These are phyloP conservation scores for Andrena dorsata DNA, from an alignment of 2,888 invertebrate genomes.

Conservation along the genomic window DNA sequence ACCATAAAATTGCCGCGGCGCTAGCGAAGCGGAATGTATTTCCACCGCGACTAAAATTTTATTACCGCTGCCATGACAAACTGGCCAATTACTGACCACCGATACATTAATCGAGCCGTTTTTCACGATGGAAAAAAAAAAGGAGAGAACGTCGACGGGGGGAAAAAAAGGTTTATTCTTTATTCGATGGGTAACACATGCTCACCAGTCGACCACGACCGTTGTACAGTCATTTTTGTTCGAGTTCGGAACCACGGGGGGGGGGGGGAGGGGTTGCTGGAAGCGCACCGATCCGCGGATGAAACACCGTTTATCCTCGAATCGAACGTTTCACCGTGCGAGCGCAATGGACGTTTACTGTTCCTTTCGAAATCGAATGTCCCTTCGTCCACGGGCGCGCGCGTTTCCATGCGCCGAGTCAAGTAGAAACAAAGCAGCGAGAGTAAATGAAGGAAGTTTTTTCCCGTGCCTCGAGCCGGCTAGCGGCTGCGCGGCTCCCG, in stretches of 20 bases:
- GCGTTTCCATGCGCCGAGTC: background rate
- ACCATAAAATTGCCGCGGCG: slow-evolving; percentile 51
- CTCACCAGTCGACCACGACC: slow-evolving; percentile 32
- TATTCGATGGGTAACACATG: slow-evolving; percentile 44
- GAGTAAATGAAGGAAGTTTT: background rate
- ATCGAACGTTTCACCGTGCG: slow-evolving; percentile 20
- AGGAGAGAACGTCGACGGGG: background rate
- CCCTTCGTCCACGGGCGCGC: background rate
- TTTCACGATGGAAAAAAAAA: background rate
- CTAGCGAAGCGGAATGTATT: slow-evolving; percentile 35
- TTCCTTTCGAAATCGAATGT: slow-evolving; percentile 27
- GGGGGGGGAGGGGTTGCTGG: too few species aligned
- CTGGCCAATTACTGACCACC: slow-evolving; percentile 47
- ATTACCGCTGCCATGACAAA: slow-evolving; percentile 50
- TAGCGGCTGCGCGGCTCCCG: slow-evolving; percentile 24
- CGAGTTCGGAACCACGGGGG: slow-evolving; percentile 16
- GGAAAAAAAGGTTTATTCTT: slow-evolving; percentile 41
- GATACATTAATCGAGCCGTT: slow-evolving; percentile 47
- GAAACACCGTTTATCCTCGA: slow-evolving; percentile 33
- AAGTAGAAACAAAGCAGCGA: background rate
- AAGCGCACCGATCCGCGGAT: slow-evolving; percentile 25
- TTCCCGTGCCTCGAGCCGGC: background rate
- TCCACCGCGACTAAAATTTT: slow-evolving; percentile 51
- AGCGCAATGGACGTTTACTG: slow-evolving; percentile 20
- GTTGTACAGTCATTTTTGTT: slow-evolving; percentile 24